Base-by-base conservation (phyloP, 2,888 invertebrate genomes). In the Encarsia formosa region DNA sequence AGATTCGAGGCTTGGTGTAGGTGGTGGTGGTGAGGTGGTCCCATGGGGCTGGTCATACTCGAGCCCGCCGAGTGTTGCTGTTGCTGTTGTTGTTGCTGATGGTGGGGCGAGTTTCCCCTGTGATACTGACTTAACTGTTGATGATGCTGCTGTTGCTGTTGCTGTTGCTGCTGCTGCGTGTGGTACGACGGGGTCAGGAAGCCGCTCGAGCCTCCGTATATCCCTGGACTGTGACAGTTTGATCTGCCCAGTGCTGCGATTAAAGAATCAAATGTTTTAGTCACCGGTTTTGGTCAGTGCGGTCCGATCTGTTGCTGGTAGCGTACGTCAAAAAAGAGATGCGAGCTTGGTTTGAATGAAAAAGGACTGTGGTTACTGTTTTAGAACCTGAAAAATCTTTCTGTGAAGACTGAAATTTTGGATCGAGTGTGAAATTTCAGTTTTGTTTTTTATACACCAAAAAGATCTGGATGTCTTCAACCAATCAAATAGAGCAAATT, bases 121-220 rank as follows among this genome's bases (percentile, higher is more conserved):
- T 70, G 70, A 57, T 66, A 66, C 57, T 63, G 63, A 38, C 60
- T 63, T 26, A 59, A 62, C 35, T 65, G 65, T 6, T 38, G 38
- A 9, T 49, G 65, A 57, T 70, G 72, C 16, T 68, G 68, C 58
- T 68, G 70, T 53, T 70, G 68, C 47, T 70, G 69, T 58, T 73
- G 72, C 56, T 72, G 73, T 51, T 72, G 72, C 59, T 72, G 72
- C 51, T 73, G 73, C 55, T 71, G 72, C 42, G 73, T 70, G 47
- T 63, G 61, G 49, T 61, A 73, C 44, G 72, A 68, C 44, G 74
- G 74, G 49, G 74, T 70, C 52, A 75, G 60, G 58, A 74, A 74
- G 48, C 72, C 69, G 37, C 66, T 67, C 54, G 70, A 61, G 49
- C 69, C 66, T 38, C 66, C 69, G 57, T 73, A 73, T 41, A 73